Percentiles rank a stretch among this genome's conserved stretches.
phyloP scores from a whole-genome alignment of 2,888 invertebrate species.

The Hyposoter dolosus region DNA sequence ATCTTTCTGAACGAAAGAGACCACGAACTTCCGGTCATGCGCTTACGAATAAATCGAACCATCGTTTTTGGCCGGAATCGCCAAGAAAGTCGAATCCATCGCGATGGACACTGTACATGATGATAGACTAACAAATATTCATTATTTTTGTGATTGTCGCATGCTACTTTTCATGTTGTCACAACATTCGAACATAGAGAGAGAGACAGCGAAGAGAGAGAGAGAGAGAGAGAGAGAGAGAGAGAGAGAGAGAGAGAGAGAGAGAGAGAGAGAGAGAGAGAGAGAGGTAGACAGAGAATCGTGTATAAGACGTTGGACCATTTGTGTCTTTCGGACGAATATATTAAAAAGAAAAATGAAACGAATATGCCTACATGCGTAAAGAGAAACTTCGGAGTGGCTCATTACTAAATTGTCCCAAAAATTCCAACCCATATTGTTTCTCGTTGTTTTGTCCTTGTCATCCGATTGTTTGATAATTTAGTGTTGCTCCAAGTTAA shows the following conservation, averaged over 20 bases:
- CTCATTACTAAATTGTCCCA: slow-evolving; percentile 4
- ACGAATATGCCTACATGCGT: slow-evolving; percentile 46
- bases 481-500: neutral
- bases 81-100: slow-evolving; percentile 34
- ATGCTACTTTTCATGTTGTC: slow-evolving; percentile 66
- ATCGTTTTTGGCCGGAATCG: slow-evolving; percentile 4
- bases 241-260: slow-evolving; percentile 19
- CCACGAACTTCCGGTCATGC: neutral
- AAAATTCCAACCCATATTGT: neutral
- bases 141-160: slow-evolving; percentile 68
- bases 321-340: slow-evolving; percentile 44
- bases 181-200: slow-evolving; percentile 39
- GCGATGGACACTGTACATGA: slow-evolving; percentile 59
- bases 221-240: neutral
- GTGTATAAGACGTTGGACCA: slow-evolving; percentile 52
- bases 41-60: neutral
- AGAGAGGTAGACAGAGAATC: slow-evolving; percentile 25
- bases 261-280: no score
- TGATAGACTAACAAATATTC: slow-evolving; percentile 29
- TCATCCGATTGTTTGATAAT: neutral
- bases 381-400: slow-evolving; percentile 42
- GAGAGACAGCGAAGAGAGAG: slow-evolving; percentile 19
- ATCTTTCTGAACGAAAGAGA: slow-evolving; percentile 1
- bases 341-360: slow-evolving; percentile 60
- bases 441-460: neutral